Conservation (phyloP, 2,888 invertebrate genomes). For the Meteorus cinctellus region DNA sequence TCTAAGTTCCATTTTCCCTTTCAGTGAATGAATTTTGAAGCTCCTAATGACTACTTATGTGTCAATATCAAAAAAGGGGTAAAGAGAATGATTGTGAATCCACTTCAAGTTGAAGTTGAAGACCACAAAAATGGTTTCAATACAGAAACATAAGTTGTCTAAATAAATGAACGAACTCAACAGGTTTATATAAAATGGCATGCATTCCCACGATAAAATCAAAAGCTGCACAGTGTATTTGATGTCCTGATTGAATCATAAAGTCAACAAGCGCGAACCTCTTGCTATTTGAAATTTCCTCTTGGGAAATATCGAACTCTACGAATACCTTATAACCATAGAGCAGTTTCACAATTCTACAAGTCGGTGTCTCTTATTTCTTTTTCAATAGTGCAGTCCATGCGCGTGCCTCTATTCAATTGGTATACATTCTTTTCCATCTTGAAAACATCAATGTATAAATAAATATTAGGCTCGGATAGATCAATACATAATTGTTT, state of each 20-base stretch:
- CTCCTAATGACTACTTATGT: too few species aligned
- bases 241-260: slow-evolving; percentile 64
- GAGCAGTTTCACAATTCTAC: slow-evolving; percentile 47
- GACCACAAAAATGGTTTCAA: background rate
- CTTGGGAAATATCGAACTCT: slow-evolving; percentile 60
- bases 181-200: slow-evolving; percentile 40
- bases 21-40: too few species aligned
- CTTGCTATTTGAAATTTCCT: slow-evolving; percentile 53
- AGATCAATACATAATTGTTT: too few species aligned
- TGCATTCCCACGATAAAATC: slow-evolving; percentile 14
- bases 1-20: too few species aligned
- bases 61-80: too few species aligned
- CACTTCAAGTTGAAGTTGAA: background rate
- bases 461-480: too few species aligned
- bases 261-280: slow-evolving; percentile 63
- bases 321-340: slow-evolving; percentile 46
- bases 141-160: background rate
- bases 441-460: background rate
- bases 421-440: slow-evolving; percentile 1
- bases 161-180: slow-evolving; percentile 38
- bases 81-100: background rate
- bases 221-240: slow-evolving; percentile 52
- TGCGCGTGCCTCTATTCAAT: slow-evolving; percentile 11
- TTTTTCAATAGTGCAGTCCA: slow-evolving; percentile 21
- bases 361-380: slow-evolving; percentile 43